phyloP scores from a whole-genome alignment of 2,113 vertebrate genomes.

The Corythornis cristatus region DNA sequence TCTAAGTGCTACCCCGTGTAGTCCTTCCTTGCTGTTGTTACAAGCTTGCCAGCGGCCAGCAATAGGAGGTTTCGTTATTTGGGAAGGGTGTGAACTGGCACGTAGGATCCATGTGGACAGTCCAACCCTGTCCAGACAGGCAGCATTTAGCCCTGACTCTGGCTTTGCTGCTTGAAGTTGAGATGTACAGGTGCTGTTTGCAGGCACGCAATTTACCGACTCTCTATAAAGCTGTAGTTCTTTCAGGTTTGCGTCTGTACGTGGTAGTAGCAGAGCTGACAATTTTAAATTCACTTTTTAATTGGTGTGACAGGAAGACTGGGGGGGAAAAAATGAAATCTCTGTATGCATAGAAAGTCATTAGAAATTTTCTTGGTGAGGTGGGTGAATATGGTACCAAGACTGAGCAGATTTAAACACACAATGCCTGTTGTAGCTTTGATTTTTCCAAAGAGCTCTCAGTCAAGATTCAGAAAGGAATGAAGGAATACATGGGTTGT shows the following conservation, averaged over 20 bases:
- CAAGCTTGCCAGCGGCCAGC: neutral
- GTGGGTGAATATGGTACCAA: neutral
- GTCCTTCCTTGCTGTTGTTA: neutral
- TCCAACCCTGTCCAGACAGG: neutral
- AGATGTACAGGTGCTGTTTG: neutral
- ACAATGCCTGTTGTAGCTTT: neutral
- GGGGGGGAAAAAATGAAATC: neutral
- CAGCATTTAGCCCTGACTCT: no score
- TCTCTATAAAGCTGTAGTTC: neutral
- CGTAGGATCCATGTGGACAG: fast-evolving
- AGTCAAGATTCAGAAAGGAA: neutral
- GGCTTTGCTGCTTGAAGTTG: neutral
- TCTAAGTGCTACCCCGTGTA: no score
- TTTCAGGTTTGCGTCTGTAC: neutral
- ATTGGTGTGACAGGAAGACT: neutral
- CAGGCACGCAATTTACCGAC: neutral
- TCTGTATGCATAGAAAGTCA: neutral
- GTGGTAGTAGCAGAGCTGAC: neutral
- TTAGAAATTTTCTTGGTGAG: neutral
- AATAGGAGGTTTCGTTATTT: neutral
- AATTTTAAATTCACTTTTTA: neutral
- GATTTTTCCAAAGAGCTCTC: neutral
- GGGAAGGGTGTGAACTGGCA: fast-evolving
- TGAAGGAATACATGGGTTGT: neutral
- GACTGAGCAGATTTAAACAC: neutral